Percentiles rank a stretch among this genome's conserved stretches.
Conservation (phyloP, 2,888 invertebrate genomes). For the Amblyjoppa proteus region DNA sequence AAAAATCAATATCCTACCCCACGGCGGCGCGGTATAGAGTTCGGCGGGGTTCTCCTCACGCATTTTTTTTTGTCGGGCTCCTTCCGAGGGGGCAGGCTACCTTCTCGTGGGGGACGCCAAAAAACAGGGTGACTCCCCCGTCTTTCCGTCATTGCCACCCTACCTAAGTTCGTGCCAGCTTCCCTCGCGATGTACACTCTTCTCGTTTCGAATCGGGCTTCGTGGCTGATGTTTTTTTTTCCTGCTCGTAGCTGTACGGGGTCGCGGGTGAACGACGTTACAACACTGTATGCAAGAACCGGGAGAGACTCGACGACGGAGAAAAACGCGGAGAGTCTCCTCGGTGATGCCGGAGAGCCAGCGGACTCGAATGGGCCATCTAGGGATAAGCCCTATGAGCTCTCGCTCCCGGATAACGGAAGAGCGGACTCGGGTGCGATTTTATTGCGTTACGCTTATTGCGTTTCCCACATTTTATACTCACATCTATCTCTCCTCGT, state of each 20-base stretch:
- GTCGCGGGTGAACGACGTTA: conserved; percentile 8
- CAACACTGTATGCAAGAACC: conserved; percentile 20
- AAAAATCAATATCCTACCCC: conserved; percentile 85
- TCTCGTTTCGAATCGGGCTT: conserved; percentile 71
- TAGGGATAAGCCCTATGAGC: conserved; percentile 49
- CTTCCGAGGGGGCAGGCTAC: conserved; percentile 33
- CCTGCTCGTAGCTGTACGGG: conserved; percentile 32
- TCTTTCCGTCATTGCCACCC: conserved; percentile 80
- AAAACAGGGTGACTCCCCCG: conserved; percentile 82
- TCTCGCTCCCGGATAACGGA: conserved; percentile 76
- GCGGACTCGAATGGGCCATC: conserved; percentile 18
- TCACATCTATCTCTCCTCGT: conserved; percentile 65
- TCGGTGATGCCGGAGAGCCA: conserved; percentile 16
- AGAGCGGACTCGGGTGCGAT: conserved; percentile 77
- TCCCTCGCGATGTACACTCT: conserved; percentile 56
- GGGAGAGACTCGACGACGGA: conserved; percentile 23
- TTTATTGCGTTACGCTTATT: conserved; percentile 81
- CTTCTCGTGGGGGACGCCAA: conserved; percentile 60
- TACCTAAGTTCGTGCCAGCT: conserved; percentile 64
- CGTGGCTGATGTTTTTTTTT: conserved; percentile 77
- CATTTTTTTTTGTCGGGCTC: conserved; percentile 50
- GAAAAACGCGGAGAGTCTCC: conserved; percentile 14
- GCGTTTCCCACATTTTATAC: conserved; percentile 80
- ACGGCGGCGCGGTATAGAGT: conserved; percentile 59
- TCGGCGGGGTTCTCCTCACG: conserved; percentile 67